Conservation (phyloP, 1,140 invertebrate species). For the Augochlora pura region DNA sequence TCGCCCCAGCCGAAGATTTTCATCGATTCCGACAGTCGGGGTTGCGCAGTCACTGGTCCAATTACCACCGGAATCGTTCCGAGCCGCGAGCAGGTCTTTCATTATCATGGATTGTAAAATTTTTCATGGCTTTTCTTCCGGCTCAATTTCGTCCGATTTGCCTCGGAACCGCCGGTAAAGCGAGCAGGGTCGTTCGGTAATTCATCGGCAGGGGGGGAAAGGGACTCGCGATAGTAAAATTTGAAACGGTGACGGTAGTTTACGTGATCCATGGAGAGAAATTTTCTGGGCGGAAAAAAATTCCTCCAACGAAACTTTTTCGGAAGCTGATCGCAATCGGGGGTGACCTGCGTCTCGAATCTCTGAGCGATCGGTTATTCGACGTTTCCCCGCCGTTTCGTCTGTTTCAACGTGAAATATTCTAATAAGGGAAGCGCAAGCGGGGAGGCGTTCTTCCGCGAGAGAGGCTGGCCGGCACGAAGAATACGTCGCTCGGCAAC, state of each 20-base stretch:
- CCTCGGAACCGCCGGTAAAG: not conserved
- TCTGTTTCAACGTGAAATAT: slow-evolving; percentile 55
- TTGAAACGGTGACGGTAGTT: not conserved
- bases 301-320: slow-evolving; percentile 2
- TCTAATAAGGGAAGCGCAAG: slow-evolving; percentile 44
- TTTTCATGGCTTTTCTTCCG: not conserved
- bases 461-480: slow-evolving; percentile 1
- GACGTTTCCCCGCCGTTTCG: slow-evolving; percentile 6
- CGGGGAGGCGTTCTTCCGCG: not conserved
- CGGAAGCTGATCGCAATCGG: not conserved
- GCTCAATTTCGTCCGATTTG: not conserved
- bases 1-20: too few relatives aligned
- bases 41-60: not conserved
- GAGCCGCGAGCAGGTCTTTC: not conserved
- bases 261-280: not conserved
- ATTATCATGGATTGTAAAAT: not conserved
- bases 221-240: slow-evolving; percentile 2
- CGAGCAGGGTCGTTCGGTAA: not conserved
- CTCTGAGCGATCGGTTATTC: slow-evolving; percentile 19
- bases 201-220: not conserved
- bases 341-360: too few relatives aligned
- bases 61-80: not conserved
- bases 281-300: slow-evolving; percentile 22
- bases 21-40: too few relatives aligned
- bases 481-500: slow-evolving; percentile 17